Evolutionary conservation across 2,113 vertebrate genomes (phyloP), one percentile per base, ranked within the genome.

Genomic region (Chlamydotis undulata): DNA sequence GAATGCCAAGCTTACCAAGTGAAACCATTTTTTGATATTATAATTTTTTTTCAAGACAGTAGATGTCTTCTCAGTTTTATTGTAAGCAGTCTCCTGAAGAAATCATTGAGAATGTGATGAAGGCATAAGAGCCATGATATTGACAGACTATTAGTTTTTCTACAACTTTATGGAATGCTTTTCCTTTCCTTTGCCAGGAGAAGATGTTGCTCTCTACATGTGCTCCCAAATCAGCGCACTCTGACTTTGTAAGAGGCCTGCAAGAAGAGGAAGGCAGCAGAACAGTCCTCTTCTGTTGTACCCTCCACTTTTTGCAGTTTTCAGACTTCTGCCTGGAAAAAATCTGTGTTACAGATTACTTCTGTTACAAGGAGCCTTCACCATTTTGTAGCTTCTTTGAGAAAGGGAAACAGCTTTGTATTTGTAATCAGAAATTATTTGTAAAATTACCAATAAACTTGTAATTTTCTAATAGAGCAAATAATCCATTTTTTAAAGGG

Each of bases 301-400:
- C n/a, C 4, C 16, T 4, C 0, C 1, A 0, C 9, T 37, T 57
- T 33, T 29, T 41, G 6, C 7, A 8, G 55, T 83, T 89, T 47
- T 56, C 37, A 67, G 35, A 47, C 2, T 11, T 50, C 23, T 88
- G 23, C 10, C 43, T 64, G 29, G 29, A 83, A 90, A 87, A 69
- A 56, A 56, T 35, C 23, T 71, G 7, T 12, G 17, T 35, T 35
- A 35, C 35, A 35, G 35, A 35, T 35, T 35, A 35, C 35, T 35
- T 35, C 35, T 35, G 18, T 10, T 49, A 57, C 37, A 45, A 91
- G 65, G 39, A 64, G 1, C 21, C 29, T 64, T 80, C 29, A 57
- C 7, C 4, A 21, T 5, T 33, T 76, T 10, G 26, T 37, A 57
- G 12, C 19, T 69, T 69, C 25, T 73, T 47, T 61, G 26, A 70